A percentile compares a stretch with the other conserved stretches of the same genome.
phyloP scores from a whole-genome alignment of 1,140 invertebrate species.

The Brachionus rubens region DNA sequence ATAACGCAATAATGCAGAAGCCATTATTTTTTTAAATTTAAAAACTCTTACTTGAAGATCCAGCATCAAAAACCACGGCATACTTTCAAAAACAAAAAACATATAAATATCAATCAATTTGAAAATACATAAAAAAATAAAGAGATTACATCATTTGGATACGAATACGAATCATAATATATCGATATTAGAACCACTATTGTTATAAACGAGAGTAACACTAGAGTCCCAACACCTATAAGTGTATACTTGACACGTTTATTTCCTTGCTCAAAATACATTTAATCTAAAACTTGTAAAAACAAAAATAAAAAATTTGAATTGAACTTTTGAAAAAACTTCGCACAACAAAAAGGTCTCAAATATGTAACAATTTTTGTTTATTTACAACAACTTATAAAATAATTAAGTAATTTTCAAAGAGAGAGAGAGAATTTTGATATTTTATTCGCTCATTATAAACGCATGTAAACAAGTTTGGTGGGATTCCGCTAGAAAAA shows the following conservation, averaged over 20 bases:
- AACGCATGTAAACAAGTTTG: too few species aligned
- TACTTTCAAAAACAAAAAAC: not conserved
- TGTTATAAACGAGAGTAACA: not conserved
- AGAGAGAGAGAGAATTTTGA: too few species aligned
- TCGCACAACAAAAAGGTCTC: too few species aligned
- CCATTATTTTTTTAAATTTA: not conserved
- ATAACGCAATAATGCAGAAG: too few species aligned
- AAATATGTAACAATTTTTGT: too few species aligned
- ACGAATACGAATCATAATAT: constrained; percentile 23
- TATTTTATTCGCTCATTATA: too few species aligned
- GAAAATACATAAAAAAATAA: not conserved
- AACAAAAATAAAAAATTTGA: not conserved
- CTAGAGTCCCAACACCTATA: not conserved
- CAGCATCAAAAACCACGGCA: constrained; percentile 39
- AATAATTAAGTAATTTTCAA: too few species aligned
- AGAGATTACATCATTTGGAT: constrained; percentile 21
- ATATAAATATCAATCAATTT: not conserved
- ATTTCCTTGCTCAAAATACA: constrained; percentile 4
- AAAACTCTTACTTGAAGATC: constrained; percentile 29
- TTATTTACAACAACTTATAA: too few species aligned
- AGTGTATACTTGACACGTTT: not conserved
- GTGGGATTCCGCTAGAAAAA: too few species aligned
- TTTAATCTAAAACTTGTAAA: constrained; percentile 15
- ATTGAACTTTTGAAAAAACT: not conserved
- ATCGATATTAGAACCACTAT: constrained; percentile 14